Base-by-base conservation (phyloP, 1,140 invertebrate species). In the Diorhabda sublineata region DNA sequence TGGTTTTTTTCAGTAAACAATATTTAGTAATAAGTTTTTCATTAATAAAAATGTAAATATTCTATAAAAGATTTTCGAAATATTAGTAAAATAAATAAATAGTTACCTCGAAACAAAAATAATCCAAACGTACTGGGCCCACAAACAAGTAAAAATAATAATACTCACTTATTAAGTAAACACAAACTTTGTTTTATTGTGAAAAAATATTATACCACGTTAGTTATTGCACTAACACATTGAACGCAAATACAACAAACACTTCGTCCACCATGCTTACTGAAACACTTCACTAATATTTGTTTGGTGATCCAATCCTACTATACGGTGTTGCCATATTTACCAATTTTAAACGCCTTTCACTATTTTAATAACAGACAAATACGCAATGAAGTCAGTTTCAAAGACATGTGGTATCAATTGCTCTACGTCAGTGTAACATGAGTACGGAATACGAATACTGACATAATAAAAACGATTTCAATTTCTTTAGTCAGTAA, bases 251-350 rank as follows among this genome's bases (percentile, higher is more conserved):
- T 69, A 69, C 67, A 45, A 64, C 42, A 64, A 45, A 66, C 67
- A 66, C 52, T 69, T 71, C 65, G 67, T 68, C 67, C 67, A 71
- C 70, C 70, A 71, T 69, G 67, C 70, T 69, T 69, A 71, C 70
- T 66, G 70, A 64, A 64, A 71, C 69, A 71, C 67, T 71, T 71
- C 62, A 71, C 70, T 71, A 71, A 71, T 69, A 69, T 71, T 71
- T 71, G 70, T 71, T 71, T 71, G 70, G 70, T 67, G 70, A 69
- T 71, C 68, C 64, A 67, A 64, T 69, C 64, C 67, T 62, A 57
- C 70, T 43, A 45, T 67, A 67, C 65, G 63, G 52, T 60, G 65
- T 67, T 67, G 65, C 65, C 65, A 58, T 67, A 3, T 26, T 58
- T 60, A 60, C 58, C 44, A 42, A 56, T 67, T 67, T 59, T 45